phyloP scores from a whole-genome alignment of 2,888 invertebrate species.

The Phyllotreta striolata region DNA sequence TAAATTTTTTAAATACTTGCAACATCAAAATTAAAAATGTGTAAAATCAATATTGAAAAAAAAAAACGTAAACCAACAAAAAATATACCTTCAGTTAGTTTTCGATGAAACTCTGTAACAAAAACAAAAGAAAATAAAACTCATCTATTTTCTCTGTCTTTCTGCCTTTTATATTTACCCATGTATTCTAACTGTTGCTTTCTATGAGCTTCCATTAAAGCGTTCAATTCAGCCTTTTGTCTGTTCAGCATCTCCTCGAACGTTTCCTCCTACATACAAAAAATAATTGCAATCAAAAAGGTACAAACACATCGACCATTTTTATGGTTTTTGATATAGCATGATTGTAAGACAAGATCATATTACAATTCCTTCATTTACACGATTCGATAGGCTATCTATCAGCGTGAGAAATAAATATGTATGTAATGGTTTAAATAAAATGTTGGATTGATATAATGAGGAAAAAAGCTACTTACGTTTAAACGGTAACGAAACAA shows the following conservation, averaged over 20 bases:
- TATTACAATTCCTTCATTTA: too few species aligned
- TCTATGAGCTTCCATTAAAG: conserved; percentile 63
- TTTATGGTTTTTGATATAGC: neutral
- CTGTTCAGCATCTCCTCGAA: conserved; percentile 62
- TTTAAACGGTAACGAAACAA: too few species aligned
- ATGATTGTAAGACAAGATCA: too few species aligned
- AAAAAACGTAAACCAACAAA: conserved; percentile 22
- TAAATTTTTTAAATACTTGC: neutral
- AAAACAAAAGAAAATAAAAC: conserved; percentile 43
- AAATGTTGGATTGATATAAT: too few species aligned
- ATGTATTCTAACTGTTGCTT: conserved; percentile 63
- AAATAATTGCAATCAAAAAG: conserved; percentile 13
- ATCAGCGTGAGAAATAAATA: too few species aligned
- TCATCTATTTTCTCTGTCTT: conserved; percentile 44
- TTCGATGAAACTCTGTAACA: conserved; percentile 52
- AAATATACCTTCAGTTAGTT: conserved; percentile 50
- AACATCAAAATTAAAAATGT: conserved; percentile 16
- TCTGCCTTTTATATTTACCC: conserved; percentile 53
- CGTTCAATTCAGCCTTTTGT: conserved; percentile 66
- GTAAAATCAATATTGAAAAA: conserved; percentile 24
- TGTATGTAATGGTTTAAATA: too few species aligned
- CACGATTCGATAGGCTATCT: too few species aligned
- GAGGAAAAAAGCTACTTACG: too few species aligned
- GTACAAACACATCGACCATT: neutral
- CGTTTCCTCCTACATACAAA: conserved; percentile 58